These are phyloP conservation scores for Chloroceryle inda DNA, from an alignment of 2,797 vertebrate species.

Conservation along the genomic window DNA sequence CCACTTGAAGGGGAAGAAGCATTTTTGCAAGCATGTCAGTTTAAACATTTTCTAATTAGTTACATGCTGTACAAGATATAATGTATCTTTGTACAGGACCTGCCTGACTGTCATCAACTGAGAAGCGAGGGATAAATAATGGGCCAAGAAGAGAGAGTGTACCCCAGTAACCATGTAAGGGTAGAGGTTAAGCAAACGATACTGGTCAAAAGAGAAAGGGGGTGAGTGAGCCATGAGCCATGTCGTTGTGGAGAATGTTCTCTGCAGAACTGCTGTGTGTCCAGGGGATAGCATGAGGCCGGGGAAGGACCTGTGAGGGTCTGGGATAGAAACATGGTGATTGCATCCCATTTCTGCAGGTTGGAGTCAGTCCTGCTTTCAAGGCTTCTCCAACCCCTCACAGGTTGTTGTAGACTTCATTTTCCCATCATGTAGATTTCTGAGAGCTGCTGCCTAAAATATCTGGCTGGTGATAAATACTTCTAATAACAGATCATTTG, in stretches of 20 bases:
- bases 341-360: background rate
- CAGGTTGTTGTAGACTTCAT: background rate
- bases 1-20: background rate
- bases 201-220: background rate
- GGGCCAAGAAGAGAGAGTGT: too few relatives aligned
- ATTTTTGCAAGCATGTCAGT: fast-evolving
- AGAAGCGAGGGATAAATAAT: background rate
- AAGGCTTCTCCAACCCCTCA: background rate
- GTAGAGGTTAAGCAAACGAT: too few relatives aligned
- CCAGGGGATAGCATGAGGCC: background rate
- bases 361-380: background rate
- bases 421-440: background rate
- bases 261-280: too few relatives aligned
- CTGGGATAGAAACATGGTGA: background rate
- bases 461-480: background rate
- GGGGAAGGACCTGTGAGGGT: background rate
- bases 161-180: background rate
- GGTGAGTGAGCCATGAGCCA: background rate
- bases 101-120: background rate
- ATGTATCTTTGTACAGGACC: background rate
- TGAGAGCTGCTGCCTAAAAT: background rate
- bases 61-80: fast-evolving
- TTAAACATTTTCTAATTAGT: background rate
- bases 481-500: background rate
- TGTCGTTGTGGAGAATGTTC: fast-evolving